A percentile compares a stretch with the other conserved stretches of the same genome.
Evolutionary conservation across 2,113 vertebrate genomes (phyloP).

Genomic region (Mixornis gularis): DNA sequence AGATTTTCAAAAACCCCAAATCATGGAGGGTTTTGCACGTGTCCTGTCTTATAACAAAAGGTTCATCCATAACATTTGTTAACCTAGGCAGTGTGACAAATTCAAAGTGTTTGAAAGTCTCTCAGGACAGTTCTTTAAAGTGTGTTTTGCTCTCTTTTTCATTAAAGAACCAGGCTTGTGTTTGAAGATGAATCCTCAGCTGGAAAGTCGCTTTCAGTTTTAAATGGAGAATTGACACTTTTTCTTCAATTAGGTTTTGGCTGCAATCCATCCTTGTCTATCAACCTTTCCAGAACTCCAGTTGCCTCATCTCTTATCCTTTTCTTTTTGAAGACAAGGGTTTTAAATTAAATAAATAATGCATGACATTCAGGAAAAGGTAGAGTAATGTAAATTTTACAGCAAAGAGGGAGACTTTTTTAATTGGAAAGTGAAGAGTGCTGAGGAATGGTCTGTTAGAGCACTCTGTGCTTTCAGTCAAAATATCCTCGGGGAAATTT

Average conservation of each 20-base stretch:
- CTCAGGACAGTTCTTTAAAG: constrained; percentile 47
- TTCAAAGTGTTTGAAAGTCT: not conserved
- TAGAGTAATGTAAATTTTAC: not conserved
- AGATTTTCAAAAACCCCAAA: not conserved
- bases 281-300: not conserved
- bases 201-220: constrained; percentile 37
- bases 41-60: not conserved
- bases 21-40: not conserved
- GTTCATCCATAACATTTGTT: not conserved
- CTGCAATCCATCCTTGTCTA: constrained; percentile 6
- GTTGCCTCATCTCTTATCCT: not conserved
- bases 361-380: constrained; percentile 13
- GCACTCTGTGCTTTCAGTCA: not conserved
- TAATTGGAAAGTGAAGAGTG: not conserved
- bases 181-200: constrained; percentile 51
- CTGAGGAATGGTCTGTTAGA: not conserved
- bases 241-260: constrained; percentile 23
- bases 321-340: constrained; percentile 3
- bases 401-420: not conserved
- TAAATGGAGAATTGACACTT: constrained; percentile 17
- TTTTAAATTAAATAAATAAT: constrained; percentile 35
- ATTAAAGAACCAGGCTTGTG: not conserved
- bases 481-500: not conserved
- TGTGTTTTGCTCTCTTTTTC: constrained; percentile 3
- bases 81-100: not conserved